Evolutionary conservation across 2,888 invertebrate genomes (phyloP).

Genomic region (Pimpla rufipes): DNA sequence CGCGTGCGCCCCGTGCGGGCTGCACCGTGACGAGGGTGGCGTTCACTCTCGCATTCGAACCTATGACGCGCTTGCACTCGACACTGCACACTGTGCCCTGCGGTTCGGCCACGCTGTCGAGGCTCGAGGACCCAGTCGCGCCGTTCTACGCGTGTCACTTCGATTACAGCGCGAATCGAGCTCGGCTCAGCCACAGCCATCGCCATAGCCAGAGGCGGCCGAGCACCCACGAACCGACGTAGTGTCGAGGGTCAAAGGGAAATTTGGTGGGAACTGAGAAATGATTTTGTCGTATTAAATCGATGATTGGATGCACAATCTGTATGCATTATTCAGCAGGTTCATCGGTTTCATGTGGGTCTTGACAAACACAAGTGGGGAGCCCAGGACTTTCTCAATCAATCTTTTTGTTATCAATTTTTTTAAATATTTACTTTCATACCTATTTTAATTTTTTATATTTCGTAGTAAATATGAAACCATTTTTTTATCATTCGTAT

Average conservation of each 20-base stretch:
- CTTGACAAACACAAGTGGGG: no score
- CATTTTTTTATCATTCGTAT: no score
- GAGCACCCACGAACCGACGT: neutral
- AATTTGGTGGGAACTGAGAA: neutral
- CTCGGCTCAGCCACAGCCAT: conserved; percentile 2
- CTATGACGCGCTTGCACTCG: conserved; percentile 23
- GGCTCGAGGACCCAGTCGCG: conserved; percentile 1
- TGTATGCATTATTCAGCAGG: no score
- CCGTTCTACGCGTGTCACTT: conserved; percentile 1
- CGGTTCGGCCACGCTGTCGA: neutral
- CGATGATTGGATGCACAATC: neutral
- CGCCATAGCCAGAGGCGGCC: neutral
- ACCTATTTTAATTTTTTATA: no score
- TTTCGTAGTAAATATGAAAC: no score
- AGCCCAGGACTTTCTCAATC: no score
- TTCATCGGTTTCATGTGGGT: neutral
- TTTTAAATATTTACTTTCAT: no score
- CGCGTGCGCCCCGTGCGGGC: neutral
- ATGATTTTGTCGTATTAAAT: neutral
- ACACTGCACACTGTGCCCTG: neutral
- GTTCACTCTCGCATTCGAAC: conserved; percentile 19
- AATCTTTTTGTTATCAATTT: no score
- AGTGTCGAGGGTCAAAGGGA: neutral
- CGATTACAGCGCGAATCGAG: conserved; percentile 19
- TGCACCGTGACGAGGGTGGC: conserved; percentile 4